phyloP scores from a whole-genome alignment of 2,797 vertebrate species.

The Cryptoprocta ferox region DNA sequence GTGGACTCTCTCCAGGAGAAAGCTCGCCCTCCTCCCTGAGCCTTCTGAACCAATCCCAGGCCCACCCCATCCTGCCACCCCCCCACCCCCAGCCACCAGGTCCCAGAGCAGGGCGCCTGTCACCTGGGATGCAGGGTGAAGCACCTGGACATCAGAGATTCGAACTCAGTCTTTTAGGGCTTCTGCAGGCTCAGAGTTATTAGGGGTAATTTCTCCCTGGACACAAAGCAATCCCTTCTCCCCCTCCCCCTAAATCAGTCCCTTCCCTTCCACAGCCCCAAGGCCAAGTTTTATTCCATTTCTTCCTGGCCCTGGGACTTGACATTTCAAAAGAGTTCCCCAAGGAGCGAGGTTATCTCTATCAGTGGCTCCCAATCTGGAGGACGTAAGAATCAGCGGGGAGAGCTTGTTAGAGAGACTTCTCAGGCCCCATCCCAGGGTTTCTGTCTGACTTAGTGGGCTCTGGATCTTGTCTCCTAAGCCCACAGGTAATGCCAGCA shows the following conservation, averaged over 20 bases:
- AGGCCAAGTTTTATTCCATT: not conserved
- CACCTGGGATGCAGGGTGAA: not conserved
- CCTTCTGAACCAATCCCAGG: fast-evolving
- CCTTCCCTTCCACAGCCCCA: not conserved
- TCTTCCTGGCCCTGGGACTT: not conserved
- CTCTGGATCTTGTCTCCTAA: not conserved
- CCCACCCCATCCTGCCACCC: too few species aligned
- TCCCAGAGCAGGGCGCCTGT: too few species aligned
- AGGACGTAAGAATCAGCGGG: not conserved
- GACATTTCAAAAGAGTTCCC: not conserved
- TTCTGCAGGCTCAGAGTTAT: not conserved
- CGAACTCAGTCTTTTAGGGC: not conserved
- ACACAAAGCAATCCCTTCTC: not conserved
- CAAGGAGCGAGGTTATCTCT: not conserved
- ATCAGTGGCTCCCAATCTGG: not conserved
- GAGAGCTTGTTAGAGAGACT: not conserved
- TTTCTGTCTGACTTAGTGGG: not conserved
- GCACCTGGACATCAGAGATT: not conserved
- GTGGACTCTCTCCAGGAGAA: not conserved
- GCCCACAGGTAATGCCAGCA: not conserved
- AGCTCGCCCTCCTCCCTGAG: not conserved
- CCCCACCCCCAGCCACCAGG: not conserved
- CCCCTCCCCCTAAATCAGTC: not conserved
- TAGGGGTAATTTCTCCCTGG: not conserved
- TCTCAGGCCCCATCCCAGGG: too few species aligned